A percentile compares a stretch with the other conserved stretches of the same genome.
phyloP scores from a whole-genome alignment of 2,888 invertebrate genomes.

The Petrophora chlorosata region DNA sequence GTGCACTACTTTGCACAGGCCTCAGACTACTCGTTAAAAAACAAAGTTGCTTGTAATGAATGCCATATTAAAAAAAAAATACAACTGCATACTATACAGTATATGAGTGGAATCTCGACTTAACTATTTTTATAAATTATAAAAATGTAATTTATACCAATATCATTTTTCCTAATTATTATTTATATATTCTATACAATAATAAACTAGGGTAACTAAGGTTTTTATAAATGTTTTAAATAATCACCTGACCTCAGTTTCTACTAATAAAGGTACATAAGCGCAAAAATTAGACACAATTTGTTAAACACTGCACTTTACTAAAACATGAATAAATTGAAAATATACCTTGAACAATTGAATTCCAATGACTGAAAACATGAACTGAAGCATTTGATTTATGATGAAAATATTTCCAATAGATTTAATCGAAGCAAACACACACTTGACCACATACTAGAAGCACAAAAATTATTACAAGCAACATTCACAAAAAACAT shows the following conservation, averaged over 20 bases:
- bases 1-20: too few species aligned
- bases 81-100: too few species aligned
- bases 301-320: conserved; percentile 4
- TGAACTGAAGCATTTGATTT: conserved; percentile 99
- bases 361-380: conserved; percentile 99
- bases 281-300: conserved; percentile 33
- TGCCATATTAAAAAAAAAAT: too few species aligned
- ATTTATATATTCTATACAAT: too few species aligned
- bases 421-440: conserved; percentile 98
- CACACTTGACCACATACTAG: conserved; percentile 99
- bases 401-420: conserved; percentile 99
- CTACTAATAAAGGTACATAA: conserved; percentile 23
- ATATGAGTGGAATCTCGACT: too few species aligned
- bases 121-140: too few species aligned
- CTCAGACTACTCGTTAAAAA: too few species aligned
- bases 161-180: too few species aligned
- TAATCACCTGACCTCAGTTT: conserved; percentile 60
- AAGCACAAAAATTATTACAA: conserved; percentile 34
- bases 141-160: too few species aligned
- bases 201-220: too few species aligned
- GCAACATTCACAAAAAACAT: conserved; percentile 53
- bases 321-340: not conserved
- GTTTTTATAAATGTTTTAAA: too few species aligned
- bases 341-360: conserved; percentile 98
- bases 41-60: too few species aligned